Conservation (phyloP, 2,113 vertebrate species). For the Alligator sinensis region DNA sequence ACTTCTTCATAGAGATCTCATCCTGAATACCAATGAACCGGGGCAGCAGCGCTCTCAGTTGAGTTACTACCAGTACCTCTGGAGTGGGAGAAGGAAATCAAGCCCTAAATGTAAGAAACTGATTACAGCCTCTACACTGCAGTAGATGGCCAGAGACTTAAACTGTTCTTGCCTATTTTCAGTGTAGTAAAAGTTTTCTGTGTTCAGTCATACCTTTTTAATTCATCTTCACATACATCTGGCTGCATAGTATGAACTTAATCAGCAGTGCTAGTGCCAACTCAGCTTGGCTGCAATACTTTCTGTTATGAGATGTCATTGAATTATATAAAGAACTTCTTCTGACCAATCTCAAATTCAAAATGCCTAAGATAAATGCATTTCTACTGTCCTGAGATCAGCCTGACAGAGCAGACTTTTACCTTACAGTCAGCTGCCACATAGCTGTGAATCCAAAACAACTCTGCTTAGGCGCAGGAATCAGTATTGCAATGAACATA, state of each 20-base stretch:
- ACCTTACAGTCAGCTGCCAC: neutral
- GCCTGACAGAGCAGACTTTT: neutral
- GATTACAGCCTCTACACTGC: too few species aligned
- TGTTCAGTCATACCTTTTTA: neutral
- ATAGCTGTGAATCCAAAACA: neutral
- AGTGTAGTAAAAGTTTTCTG: too few species aligned
- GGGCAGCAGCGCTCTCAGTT: too few species aligned
- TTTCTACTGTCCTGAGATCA: neutral
- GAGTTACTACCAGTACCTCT: too few species aligned
- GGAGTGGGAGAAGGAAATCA: too few species aligned
- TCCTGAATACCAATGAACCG: too few species aligned
- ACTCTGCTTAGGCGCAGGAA: neutral
- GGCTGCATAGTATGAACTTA: neutral
- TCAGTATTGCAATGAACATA: neutral
- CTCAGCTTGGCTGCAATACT: neutral
- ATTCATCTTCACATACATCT: neutral
- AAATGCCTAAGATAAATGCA: neutral
- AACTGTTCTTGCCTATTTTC: neutral
- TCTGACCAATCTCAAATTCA: neutral
- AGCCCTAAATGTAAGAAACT: too few species aligned
- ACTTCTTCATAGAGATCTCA: too few species aligned
- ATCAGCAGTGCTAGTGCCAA: neutral
- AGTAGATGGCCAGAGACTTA: neutral
- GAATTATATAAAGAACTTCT: neutral
- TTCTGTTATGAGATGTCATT: neutral